Percentiles rank a stretch among this genome's conserved stretches.
Evolutionary conservation across 2,888 invertebrate species (phyloP).

Genomic region (Orthonychiurus folsomi): DNA sequence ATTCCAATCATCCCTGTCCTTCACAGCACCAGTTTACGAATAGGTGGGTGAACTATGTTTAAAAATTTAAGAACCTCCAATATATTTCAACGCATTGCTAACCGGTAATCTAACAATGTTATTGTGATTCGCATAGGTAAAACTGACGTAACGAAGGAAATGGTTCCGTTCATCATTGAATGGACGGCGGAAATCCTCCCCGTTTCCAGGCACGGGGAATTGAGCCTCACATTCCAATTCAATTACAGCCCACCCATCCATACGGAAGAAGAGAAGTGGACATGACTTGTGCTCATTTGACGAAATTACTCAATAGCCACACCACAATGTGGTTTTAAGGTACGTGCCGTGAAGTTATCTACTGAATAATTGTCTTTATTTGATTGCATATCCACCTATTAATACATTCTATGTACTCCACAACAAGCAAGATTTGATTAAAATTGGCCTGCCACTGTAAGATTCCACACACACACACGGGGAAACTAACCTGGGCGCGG

Average conservation of each 20-base stretch:
- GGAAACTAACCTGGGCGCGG: no score
- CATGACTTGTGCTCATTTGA: not conserved
- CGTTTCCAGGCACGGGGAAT: conserved; percentile 59
- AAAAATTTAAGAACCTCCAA: conserved; percentile 48
- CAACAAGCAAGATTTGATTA: no score
- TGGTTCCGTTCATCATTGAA: conserved; percentile 59
- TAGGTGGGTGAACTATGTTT: no score
- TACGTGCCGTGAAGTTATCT: no score
- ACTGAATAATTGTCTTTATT: no score
- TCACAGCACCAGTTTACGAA: conserved; percentile 56
- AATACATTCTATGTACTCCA: no score
- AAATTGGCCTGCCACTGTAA: no score
- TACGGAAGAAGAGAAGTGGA: conserved; percentile 2
- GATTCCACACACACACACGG: no score
- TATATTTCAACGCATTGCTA: not conserved
- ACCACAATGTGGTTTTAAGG: not conserved
- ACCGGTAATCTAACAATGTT: conserved; percentile 6
- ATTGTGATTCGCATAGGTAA: conserved; percentile 44
- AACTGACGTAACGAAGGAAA: conserved; percentile 50
- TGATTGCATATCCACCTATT: no score
- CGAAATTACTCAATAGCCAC: conserved; percentile 1
- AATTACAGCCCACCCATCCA: conserved; percentile 47
- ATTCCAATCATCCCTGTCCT: conserved; percentile 51
- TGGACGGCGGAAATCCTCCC: conserved; percentile 68
- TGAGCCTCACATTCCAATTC: conserved; percentile 62